Percentiles rank a stretch among this genome's conserved stretches.
These are phyloP conservation scores for Teinopalpus imperialis DNA, from an alignment of 2,888 invertebrate genomes.

Conservation along the genomic window DNA sequence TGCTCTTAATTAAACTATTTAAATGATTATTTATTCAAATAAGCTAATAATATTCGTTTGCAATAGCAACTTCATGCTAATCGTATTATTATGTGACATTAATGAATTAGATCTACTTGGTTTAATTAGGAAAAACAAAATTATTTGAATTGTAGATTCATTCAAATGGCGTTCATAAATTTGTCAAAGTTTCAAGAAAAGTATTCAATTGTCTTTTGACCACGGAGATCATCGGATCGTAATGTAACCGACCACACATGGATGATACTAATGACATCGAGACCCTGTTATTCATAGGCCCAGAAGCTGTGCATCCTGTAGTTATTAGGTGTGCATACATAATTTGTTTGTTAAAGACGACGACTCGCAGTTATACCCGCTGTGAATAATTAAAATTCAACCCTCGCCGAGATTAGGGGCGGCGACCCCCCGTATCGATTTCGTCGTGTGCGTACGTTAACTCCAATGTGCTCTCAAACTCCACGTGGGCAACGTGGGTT, in stretches of 20 bases:
- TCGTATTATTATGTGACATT: too few relatives aligned
- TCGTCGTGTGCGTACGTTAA: slow-evolving; percentile 41
- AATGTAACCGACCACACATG: too few relatives aligned
- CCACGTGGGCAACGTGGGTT: slow-evolving; percentile 43
- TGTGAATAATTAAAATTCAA: slow-evolving; percentile 82
- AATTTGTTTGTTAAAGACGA: slow-evolving; percentile 82
- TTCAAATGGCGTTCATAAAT: too few relatives aligned
- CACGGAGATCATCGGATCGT: too few relatives aligned
- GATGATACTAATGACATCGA: slow-evolving; percentile 14
- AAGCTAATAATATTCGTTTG: background rate
- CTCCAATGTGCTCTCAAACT: slow-evolving; percentile 45
- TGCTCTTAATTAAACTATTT: slow-evolving; percentile 1
- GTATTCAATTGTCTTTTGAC: too few relatives aligned
- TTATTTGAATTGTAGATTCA: too few relatives aligned
- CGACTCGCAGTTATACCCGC: slow-evolving; percentile 77
- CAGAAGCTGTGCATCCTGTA: slow-evolving; percentile 65
- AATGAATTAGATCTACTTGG: too few relatives aligned
- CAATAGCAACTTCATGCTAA: too few relatives aligned
- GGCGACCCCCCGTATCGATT: slow-evolving; percentile 67
- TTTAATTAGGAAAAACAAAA: too few relatives aligned
- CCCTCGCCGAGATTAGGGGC: slow-evolving; percentile 61
- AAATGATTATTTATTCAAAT: slow-evolving; percentile 3
- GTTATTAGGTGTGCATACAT: slow-evolving; percentile 79
- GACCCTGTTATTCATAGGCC: slow-evolving; percentile 36
- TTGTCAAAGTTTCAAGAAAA: too few relatives aligned